Evolutionary conservation across 2,113 vertebrate genomes (phyloP).

Genomic region (Protomyctophum bolini): DNA sequence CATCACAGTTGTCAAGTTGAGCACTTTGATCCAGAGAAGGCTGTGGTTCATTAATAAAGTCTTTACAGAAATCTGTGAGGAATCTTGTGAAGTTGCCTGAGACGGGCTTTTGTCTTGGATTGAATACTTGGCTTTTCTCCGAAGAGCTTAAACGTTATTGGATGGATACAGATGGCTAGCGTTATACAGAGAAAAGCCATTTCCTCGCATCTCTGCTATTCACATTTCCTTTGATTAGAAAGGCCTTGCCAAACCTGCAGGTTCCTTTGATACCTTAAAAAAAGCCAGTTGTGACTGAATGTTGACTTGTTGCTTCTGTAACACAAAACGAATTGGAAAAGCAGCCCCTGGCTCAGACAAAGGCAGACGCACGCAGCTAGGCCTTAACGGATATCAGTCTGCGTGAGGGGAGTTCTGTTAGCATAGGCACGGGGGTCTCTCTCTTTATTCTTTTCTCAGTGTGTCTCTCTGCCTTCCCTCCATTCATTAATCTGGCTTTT

Average conservation of each 20-base stretch:
- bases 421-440: constrained; percentile 27
- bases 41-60: constrained; percentile 44
- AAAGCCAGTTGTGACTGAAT: constrained; percentile 43
- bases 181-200: constrained; percentile 27
- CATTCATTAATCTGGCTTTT: constrained; percentile 73
- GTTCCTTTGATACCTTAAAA: constrained; percentile 53
- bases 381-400: constrained; percentile 29
- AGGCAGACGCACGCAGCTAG: constrained; percentile 16
- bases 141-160: constrained; percentile 37
- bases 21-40: not conserved
- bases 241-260: constrained; percentile 41
- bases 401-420: constrained; percentile 1
- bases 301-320: constrained; percentile 34
- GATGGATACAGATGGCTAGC: constrained; percentile 46
- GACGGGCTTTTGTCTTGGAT: constrained; percentile 39
- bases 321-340: constrained; percentile 32
- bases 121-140: constrained; percentile 47
- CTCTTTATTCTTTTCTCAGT: constrained; percentile 36
- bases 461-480: constrained; percentile 36
- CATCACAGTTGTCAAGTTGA: not conserved
- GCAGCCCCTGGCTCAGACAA: constrained; percentile 39
- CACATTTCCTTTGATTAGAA: constrained; percentile 56
- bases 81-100: not conserved
- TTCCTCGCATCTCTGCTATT: constrained; percentile 19
- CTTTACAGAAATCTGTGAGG: constrained; percentile 12